Conservation (phyloP, 2,113 vertebrate species). For the Psammodynastes pulverulentus region DNA sequence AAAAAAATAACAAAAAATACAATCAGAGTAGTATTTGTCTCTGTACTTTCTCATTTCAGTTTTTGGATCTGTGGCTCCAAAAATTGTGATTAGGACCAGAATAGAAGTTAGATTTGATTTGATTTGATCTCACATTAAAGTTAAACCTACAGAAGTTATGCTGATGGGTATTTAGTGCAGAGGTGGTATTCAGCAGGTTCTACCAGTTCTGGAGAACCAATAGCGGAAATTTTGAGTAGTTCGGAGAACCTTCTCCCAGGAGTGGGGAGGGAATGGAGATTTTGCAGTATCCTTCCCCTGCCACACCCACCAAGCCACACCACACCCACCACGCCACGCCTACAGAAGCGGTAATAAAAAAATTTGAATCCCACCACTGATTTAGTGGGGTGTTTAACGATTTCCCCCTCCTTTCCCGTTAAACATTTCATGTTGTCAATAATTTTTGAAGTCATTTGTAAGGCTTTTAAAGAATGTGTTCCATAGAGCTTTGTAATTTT, state of each 20-base stretch:
- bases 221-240: no score
- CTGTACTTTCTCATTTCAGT: background rate
- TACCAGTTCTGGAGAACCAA: no score
- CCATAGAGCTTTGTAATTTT: background rate
- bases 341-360: no score
- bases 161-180: background rate
- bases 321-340: no score
- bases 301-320: no score
- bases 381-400: background rate
- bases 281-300: no score
- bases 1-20: background rate
- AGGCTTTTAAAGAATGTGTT: background rate
- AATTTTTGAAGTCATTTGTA: background rate
- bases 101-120: background rate
- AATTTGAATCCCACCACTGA: no score
- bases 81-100: background rate
- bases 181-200: no score
- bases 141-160: background rate
- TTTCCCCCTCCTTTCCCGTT: background rate
- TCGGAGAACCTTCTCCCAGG: no score
- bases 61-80: background rate
- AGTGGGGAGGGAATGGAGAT: no score
- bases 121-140: background rate
- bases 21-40: background rate
- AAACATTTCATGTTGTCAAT: background rate